Percentiles rank a stretch among this genome's conserved stretches.
phyloP scores from a whole-genome alignment of 2,888 invertebrate genomes.

The Drosophila kanekoi region DNA sequence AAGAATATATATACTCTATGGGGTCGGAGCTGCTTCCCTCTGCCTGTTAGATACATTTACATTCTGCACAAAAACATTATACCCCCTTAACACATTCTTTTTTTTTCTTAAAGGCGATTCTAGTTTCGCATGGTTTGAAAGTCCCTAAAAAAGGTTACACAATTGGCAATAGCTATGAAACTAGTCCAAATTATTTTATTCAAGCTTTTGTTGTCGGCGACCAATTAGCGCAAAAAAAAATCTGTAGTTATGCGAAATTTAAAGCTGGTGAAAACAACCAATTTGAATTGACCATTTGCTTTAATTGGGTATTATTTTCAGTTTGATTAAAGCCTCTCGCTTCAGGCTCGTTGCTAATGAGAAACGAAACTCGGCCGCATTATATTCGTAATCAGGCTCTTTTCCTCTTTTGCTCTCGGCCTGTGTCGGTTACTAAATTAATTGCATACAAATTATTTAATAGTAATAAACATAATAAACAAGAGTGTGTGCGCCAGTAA shows the following conservation, averaged over 20 bases:
- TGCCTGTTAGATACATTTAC: no score
- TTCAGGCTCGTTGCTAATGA: slow-evolving; percentile 36
- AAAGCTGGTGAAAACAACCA: not conserved
- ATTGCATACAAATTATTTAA: slow-evolving; percentile 81
- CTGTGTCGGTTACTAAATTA: slow-evolving; percentile 71
- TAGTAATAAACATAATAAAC: slow-evolving; percentile 80
- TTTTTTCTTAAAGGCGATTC: no score
- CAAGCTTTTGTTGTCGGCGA: no score
- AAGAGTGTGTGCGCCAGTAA: slow-evolving; percentile 43
- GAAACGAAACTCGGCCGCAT: slow-evolving; percentile 51
- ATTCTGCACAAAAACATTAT: no score
- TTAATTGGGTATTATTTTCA: slow-evolving; percentile 32
- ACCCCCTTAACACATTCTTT: no score
- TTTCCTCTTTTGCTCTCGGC: slow-evolving; percentile 1
- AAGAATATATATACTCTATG: no score
- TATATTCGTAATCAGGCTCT: slow-evolving; percentile 35
- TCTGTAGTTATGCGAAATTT: not conserved
- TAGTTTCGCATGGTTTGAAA: no score
- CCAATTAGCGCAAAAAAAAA: no score
- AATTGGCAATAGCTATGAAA: no score
- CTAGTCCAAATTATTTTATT: no score
- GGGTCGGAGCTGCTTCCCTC: no score
- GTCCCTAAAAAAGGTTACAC: no score
- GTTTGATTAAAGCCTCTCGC: slow-evolving; percentile 32
- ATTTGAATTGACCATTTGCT: slow-evolving; percentile 1